These are phyloP conservation scores for Quadroppia sp. DNA, from an alignment of 2,888 invertebrate genomes.

Conservation along the genomic window DNA sequence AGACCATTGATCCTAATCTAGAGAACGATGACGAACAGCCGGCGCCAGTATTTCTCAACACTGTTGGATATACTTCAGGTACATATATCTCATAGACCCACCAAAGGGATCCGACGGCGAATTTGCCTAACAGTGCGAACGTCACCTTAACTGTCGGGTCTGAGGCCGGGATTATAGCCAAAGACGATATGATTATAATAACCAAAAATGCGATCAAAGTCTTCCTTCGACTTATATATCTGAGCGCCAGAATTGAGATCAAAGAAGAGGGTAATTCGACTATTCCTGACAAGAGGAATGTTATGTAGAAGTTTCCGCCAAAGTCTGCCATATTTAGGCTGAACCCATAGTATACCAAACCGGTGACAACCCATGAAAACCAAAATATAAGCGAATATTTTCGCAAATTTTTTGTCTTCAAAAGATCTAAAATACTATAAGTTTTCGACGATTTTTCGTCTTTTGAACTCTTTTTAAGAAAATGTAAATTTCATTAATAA, in stretches of 20 bases:
- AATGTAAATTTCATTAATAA: not conserved
- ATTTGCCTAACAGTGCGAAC: conserved; percentile 41
- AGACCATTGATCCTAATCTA: conserved; percentile 40
- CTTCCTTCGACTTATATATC: conserved; percentile 26
- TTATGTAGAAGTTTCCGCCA: conserved; percentile 75
- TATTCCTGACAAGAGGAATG: conserved; percentile 70
- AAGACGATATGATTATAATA: conserved; percentile 10
- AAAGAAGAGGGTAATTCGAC: conserved; percentile 72
- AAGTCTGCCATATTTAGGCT: conserved; percentile 74
- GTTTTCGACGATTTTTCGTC: not conserved
- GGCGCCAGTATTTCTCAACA: conserved; percentile 40
- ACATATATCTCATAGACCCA: conserved; percentile 10
- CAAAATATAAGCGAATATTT: conserved; percentile 39
- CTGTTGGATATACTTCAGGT: conserved; percentile 42
- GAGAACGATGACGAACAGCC: conserved; percentile 33
- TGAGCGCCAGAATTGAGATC: conserved; percentile 32
- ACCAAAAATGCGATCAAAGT: not conserved
- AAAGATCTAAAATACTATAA: conserved; percentile 28
- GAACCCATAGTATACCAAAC: conserved; percentile 77
- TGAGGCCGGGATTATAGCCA: conserved; percentile 9
- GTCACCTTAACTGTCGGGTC: not conserved
- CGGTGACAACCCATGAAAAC: conserved; percentile 66
- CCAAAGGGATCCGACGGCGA: conserved; percentile 32
- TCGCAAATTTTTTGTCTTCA: conserved; percentile 32
- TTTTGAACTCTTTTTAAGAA: not conserved